Evolutionary conservation across 2,797 vertebrate species (phyloP).

Genomic region (Onychomys arenicola): DNA sequence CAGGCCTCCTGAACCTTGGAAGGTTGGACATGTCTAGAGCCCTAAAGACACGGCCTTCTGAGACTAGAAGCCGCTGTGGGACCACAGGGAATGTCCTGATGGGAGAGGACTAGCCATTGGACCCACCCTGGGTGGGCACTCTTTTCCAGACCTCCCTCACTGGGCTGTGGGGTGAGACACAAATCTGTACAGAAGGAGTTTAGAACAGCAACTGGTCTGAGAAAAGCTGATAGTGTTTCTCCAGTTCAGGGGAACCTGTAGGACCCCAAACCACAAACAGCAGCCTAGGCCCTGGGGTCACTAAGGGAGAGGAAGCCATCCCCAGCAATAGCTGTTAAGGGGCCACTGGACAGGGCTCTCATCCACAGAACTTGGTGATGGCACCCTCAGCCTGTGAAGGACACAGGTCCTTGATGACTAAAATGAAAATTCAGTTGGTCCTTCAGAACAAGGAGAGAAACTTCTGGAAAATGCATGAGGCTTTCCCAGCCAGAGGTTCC

Average conservation of each 20-base stretch:
- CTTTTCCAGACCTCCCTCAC: background rate
- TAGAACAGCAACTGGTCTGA: background rate
- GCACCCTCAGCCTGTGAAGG: background rate
- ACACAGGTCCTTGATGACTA: background rate
- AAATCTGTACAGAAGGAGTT: background rate
- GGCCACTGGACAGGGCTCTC: background rate
- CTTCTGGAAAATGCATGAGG: background rate
- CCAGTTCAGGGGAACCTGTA: background rate
- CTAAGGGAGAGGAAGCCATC: background rate
- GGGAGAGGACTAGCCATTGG: background rate
- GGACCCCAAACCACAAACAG: background rate
- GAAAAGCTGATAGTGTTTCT: background rate
- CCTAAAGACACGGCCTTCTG: background rate
- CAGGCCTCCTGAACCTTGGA: background rate
- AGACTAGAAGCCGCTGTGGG: background rate
- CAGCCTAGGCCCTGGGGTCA: no score
- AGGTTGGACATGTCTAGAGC: background rate
- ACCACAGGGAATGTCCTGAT: background rate
- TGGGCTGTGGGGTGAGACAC: background rate
- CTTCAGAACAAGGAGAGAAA: fast-evolving
- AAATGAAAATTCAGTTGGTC: background rate
- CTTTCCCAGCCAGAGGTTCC: background rate
- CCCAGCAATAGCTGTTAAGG: background rate
- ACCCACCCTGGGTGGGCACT: background rate
- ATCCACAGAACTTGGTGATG: background rate